These are phyloP conservation scores for Cyclopterus lumpus DNA, from an alignment of 2,797 vertebrate species.

Conservation along the genomic window DNA sequence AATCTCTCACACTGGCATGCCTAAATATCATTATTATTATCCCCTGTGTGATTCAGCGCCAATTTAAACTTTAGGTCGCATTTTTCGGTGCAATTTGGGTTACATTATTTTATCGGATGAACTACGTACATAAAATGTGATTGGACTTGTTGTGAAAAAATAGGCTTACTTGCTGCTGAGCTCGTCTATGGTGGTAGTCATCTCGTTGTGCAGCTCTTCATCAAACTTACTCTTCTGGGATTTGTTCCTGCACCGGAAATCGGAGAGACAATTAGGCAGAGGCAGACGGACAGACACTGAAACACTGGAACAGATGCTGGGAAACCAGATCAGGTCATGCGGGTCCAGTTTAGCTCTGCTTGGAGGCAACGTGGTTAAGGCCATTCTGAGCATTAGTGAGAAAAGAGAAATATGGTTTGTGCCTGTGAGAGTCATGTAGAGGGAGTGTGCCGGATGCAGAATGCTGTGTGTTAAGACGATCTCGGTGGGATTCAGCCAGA, in stretches of 20 bases:
- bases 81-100: background rate
- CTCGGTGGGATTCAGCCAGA: slow-evolving; percentile 53
- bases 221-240: slow-evolving; percentile 95
- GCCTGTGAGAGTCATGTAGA: slow-evolving; percentile 37
- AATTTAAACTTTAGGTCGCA: background rate
- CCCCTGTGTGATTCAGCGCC: background rate
- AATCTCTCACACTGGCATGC: background rate
- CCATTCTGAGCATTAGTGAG: slow-evolving; percentile 70
- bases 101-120: background rate
- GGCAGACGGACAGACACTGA: slow-evolving; percentile 25
- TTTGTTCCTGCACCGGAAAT: slow-evolving; percentile 85
- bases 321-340: slow-evolving; percentile 72
- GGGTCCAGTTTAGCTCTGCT: slow-evolving; percentile 57
- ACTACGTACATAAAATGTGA: background rate
- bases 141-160: background rate
- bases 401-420: slow-evolving; percentile 42
- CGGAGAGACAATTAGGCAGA: slow-evolving; percentile 56
- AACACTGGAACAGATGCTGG: slow-evolving; percentile 47
- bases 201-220: slow-evolving; percentile 93
- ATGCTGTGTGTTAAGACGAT: slow-evolving; percentile 69
- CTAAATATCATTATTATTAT: background rate
- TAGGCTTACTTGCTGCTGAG: slow-evolving; percentile 90
- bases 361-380: slow-evolving; percentile 59
- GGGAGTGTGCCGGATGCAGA: slow-evolving; percentile 61
- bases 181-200: slow-evolving; percentile 95